These are phyloP conservation scores for Neosilurus mollespiculum DNA, from an alignment of 2,797 vertebrate genomes.

Conservation along the genomic window DNA sequence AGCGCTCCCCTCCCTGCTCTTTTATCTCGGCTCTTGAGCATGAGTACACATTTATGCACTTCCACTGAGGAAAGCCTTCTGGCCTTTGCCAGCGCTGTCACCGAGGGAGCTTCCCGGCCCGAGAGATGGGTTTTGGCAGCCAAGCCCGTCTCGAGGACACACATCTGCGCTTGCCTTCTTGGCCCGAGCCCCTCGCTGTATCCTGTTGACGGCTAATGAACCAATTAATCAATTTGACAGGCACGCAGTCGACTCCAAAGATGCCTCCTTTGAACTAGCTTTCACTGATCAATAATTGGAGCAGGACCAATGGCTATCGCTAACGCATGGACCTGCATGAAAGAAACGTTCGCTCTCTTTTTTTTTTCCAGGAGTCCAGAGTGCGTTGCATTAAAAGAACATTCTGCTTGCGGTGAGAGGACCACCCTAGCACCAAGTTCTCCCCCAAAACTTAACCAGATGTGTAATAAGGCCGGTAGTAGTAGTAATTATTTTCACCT, in stretches of 20 bases:
- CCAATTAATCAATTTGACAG: slow-evolving; percentile 53
- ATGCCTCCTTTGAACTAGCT: slow-evolving; percentile 22
- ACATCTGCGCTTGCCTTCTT: slow-evolving; percentile 54
- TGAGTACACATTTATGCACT: slow-evolving; percentile 52
- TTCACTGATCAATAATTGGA: slow-evolving; percentile 30
- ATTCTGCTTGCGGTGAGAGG: slow-evolving; percentile 65
- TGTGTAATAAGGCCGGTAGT: slow-evolving; percentile 73
- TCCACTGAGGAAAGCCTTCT: slow-evolving; percentile 57
- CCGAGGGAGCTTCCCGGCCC: slow-evolving; percentile 51
- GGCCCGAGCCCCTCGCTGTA: slow-evolving; percentile 39
- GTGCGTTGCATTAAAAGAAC: slow-evolving; percentile 68
- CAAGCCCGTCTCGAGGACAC: slow-evolving; percentile 52
- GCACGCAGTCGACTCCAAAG: slow-evolving; percentile 35
- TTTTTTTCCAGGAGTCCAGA: background rate
- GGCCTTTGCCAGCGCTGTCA: slow-evolving; percentile 50
- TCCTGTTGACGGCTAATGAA: slow-evolving; percentile 54
- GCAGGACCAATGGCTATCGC: slow-evolving; percentile 14
- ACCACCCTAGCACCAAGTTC: slow-evolving; percentile 74
- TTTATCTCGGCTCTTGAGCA: slow-evolving; percentile 50
- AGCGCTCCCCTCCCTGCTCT: slow-evolving; percentile 44
- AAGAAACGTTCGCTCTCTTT: background rate
- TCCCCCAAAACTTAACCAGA: slow-evolving; percentile 75
- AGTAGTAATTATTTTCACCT: slow-evolving; percentile 77
- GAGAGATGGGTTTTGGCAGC: slow-evolving; percentile 53
- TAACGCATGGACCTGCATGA: slow-evolving; percentile 7